A percentile compares a stretch with the other conserved stretches of the same genome.
Conservation (phyloP, 2,113 vertebrate genomes). For the Anser cygnoides region DNA sequence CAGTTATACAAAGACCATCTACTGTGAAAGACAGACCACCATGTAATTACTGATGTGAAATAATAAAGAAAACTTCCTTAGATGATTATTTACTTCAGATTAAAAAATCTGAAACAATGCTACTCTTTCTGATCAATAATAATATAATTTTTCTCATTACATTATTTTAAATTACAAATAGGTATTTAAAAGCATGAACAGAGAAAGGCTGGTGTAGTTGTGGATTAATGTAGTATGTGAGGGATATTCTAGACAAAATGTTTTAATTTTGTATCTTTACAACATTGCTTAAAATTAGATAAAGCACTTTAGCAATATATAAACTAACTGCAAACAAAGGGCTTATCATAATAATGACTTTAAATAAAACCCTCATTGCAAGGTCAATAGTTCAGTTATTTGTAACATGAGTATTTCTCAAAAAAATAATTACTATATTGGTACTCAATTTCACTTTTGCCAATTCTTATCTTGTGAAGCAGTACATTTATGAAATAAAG, state of each 20-base stretch:
- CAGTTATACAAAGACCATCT: neutral
- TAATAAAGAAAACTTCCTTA: neutral
- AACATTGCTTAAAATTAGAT: neutral
- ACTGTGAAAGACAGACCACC: neutral
- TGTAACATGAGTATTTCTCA: neutral
- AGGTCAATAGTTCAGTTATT: neutral
- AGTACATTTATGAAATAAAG: neutral
- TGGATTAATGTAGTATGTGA: neutral
- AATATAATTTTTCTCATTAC: neutral
- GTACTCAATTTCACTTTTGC: neutral
- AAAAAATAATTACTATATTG: neutral
- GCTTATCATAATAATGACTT: neutral
- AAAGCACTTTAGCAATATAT: neutral
- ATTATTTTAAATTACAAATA: neutral
- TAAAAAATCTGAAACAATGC: neutral
- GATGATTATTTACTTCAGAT: neutral
- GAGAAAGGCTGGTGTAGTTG: neutral
- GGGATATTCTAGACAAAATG: neutral
- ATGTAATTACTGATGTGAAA: neutral
- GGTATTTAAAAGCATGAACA: neutral
- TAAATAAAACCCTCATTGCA: neutral
- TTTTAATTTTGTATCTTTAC: neutral
- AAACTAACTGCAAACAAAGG: neutral
- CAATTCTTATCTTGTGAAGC: neutral
- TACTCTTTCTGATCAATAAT: neutral